Conservation (phyloP, 1,140 invertebrate species). For the Brachionus asplanchnoidis region DNA sequence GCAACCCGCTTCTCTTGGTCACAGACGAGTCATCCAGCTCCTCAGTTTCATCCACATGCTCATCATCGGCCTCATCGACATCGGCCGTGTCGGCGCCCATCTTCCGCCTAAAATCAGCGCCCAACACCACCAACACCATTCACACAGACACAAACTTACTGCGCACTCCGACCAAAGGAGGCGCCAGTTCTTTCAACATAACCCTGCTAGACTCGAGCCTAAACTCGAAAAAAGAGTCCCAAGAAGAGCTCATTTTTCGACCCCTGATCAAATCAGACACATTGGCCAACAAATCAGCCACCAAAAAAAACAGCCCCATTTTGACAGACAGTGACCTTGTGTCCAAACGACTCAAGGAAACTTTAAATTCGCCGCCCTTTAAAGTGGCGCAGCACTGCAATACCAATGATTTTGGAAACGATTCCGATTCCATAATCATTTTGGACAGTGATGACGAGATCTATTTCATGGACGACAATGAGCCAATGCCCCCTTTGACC, state of each 20-base stretch:
- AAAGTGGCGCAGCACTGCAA: neutral
- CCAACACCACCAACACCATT: neutral
- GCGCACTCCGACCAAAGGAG: conserved; percentile 17
- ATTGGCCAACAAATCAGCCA: neutral
- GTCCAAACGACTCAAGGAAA: conserved; percentile 20
- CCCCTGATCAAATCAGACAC: conserved; percentile 12
- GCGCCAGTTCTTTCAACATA: conserved; percentile 2
- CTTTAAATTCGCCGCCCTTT: neutral
- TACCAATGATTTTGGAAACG: neutral
- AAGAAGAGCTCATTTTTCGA: conserved; percentile 8
- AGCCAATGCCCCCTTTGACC: neutral
- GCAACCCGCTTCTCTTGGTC: neutral
- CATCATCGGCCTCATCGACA: conserved; percentile 11
- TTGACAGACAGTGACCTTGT: neutral
- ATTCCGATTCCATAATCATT: neutral
- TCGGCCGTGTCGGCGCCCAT: neutral
- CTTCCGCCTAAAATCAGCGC: neutral
- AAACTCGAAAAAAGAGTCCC: neutral
- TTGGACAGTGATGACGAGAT: conserved; percentile 14
- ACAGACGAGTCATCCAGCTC: conserved; percentile 20
- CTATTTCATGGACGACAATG: conserved; percentile 30
- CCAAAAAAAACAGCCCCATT: neutral
- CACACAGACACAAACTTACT: neutral
- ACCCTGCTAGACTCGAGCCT: neutral
- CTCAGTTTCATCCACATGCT: neutral